Evolutionary conservation across 2,797 vertebrate species (phyloP), one percentile per base, ranked within the genome.

Genomic region (Helostoma temminkii): DNA sequence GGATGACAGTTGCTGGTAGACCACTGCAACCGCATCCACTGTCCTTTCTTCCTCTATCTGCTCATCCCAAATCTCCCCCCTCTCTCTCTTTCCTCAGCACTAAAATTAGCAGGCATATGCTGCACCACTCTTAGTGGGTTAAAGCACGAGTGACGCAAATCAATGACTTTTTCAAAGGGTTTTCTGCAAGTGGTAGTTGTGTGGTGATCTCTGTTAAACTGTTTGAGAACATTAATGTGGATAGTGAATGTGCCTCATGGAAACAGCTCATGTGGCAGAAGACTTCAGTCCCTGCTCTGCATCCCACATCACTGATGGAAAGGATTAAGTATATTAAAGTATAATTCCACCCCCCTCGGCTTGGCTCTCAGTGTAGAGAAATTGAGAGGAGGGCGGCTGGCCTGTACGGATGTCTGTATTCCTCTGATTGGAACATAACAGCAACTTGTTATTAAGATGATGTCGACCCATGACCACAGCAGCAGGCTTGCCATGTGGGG

Each of bases 261-360:
- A 90, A 88, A 88, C 47, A 73, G 59, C 56, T 71, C 76, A 39
- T 71, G 82, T 49, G 2, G 69, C 66, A 75, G 65, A 59, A 28
- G 73, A 60, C 72, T 54, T 71, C 42, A 45, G 62, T 58, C 62
- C 69, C 62, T 18, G 50, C 81, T 80, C 70, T 10, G 18, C 62
- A 88, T 74, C 80, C 88, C 88, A 84, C 78, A 87, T 80, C 68
- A 64, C 91, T 89, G 92, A 92, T 95, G 93, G 93, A 88, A 93
- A 89, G 86, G 85, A 93, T 94, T 94, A 93, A 88, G 89, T 47
- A 86, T 85, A 89, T 90, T 90, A 84, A 89, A 87, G 87, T 86
- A 85, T 93, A 93, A 94, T 93, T 93, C 82, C 86, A 90, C 75
- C 87, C 90, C 88, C 82, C 69, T 83, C 16, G 42, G 81, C 74